Percentiles rank a stretch among this genome's conserved stretches.
phyloP scores from a whole-genome alignment of 2,113 vertebrate species.

The Opisthocomus hoazin region DNA sequence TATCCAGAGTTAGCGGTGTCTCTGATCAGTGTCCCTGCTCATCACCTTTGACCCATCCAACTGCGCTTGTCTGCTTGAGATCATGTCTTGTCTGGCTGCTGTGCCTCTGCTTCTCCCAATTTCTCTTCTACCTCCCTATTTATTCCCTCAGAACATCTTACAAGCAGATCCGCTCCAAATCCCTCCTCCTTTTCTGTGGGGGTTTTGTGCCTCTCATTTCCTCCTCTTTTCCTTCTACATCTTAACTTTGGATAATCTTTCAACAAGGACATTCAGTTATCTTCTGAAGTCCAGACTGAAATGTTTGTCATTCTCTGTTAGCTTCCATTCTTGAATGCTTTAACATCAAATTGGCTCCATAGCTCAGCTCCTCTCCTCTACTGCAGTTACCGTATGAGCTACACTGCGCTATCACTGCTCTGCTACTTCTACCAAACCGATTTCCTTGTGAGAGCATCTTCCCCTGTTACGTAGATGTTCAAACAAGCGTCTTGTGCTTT shows the following conservation, averaged over 20 bases:
- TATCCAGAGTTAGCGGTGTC: background rate
- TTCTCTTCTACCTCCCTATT: background rate
- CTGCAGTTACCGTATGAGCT: background rate
- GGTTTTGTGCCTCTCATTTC: background rate
- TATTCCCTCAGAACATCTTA: background rate
- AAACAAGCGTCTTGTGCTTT: background rate
- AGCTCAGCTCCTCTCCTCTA: background rate
- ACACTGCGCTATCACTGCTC: background rate
- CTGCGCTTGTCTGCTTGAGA: background rate
- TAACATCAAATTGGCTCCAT: background rate
- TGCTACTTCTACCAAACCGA: background rate
- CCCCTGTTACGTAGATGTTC: background rate
- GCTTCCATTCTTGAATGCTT: background rate
- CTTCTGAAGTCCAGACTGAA: background rate
- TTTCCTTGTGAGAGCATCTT: background rate
- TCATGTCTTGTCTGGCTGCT: background rate
- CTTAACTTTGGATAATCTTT: background rate
- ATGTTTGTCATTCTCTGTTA: background rate
- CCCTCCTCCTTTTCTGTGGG: background rate
- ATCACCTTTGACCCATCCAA: background rate
- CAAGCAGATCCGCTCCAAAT: background rate
- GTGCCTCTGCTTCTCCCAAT: background rate
- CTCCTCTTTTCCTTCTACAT: background rate
- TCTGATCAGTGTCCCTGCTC: background rate
- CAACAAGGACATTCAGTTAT: background rate